Base-by-base conservation (phyloP, 2,888 invertebrate genomes). In the Leptopilina myrica region DNA sequence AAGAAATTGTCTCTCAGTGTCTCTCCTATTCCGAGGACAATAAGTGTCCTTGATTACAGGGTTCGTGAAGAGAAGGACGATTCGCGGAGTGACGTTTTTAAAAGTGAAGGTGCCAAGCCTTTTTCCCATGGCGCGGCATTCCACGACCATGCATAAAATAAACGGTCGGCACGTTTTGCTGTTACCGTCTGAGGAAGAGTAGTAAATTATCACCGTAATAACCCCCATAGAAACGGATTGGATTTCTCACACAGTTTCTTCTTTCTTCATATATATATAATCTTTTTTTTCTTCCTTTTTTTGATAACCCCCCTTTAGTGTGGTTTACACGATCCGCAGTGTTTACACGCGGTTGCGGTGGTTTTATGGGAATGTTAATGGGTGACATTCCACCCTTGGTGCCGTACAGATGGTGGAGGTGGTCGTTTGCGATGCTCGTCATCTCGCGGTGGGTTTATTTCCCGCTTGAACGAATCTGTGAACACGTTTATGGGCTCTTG, bases 341-440 rank as follows among this genome's bases (percentile, higher is more conserved):
- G 87, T 89, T 89, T 89, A 88, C 89, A 88, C 88, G 88, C 87
- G 84, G 88, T 85, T 62, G 80, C 82, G 83, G 89, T 84, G 87
- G 88, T 90, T 89, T 89, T 87, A 88, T 88, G 89, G 87, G 89
- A 90, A 90, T 88, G 88, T 89, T 90, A 90, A 90, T 90, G 88
- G 87, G 84, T 89, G 89, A 89, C 90, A 90, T 90, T 90, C 89
- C 89, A 88, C 88, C 89, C 89, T 78, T 64, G 66, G 46, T 66
- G 43, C 64, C 46, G 20, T 53, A 46, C 78, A 56, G 46, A 56
- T 62, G 66, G 67, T 69, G 62, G 75, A 76, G 77, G 69, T 66
- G 80, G 46, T 77, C 62, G 64, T 78, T 78, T 15, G 76, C 77
- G 46, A 84, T 78, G 81, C 81, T 84, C 85, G 85, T 88, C 84